phyloP scores from a whole-genome alignment of 2,797 vertebrate genomes.

The Hoplostethus atlanticus region DNA sequence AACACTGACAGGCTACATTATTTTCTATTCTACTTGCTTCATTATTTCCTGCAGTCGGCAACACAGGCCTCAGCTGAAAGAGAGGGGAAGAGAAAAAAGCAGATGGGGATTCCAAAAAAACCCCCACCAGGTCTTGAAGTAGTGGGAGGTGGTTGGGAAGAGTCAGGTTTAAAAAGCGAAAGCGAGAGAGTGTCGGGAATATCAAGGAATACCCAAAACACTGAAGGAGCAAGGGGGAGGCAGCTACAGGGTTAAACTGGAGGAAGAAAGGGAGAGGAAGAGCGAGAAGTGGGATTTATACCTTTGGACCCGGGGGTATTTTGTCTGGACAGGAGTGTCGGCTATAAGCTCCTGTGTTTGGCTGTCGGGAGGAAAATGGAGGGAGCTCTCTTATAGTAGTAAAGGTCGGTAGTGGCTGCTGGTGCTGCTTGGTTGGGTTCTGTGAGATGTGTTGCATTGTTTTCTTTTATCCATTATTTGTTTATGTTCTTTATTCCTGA shows the following conservation, averaged over 20 bases:
- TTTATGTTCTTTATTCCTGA: not conserved
- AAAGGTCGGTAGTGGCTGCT: constrained; percentile 42
- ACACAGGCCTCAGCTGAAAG: not conserved
- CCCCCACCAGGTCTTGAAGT: constrained; percentile 14
- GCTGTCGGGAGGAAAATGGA: constrained; percentile 44
- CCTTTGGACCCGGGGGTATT: constrained; percentile 13
- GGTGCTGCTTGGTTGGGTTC: not conserved
- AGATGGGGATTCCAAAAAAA: not conserved
- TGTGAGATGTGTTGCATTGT: constrained; percentile 7
- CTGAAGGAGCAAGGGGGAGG: not conserved
- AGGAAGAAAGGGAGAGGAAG: constrained; percentile 28
- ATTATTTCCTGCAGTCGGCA: not conserved
- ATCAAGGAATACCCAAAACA: constrained; percentile 24
- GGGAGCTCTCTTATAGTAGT: constrained; percentile 6
- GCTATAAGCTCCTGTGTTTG: constrained; percentile 26
- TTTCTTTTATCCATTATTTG: constrained; percentile 5
- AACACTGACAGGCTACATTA: constrained; percentile 15
- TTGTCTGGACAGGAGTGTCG: constrained; percentile 24
- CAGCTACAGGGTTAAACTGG: not conserved
- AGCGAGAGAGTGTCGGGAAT: constrained; percentile 13
- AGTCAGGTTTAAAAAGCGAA: constrained; percentile 18
- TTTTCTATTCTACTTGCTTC: not conserved
- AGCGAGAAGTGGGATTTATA: constrained; percentile 19
- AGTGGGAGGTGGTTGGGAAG: constrained; percentile 10
- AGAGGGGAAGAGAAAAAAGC: constrained; percentile 8